Conservation (phyloP, 2,888 invertebrate genomes). For the Hofmannophila pseudospretella region DNA sequence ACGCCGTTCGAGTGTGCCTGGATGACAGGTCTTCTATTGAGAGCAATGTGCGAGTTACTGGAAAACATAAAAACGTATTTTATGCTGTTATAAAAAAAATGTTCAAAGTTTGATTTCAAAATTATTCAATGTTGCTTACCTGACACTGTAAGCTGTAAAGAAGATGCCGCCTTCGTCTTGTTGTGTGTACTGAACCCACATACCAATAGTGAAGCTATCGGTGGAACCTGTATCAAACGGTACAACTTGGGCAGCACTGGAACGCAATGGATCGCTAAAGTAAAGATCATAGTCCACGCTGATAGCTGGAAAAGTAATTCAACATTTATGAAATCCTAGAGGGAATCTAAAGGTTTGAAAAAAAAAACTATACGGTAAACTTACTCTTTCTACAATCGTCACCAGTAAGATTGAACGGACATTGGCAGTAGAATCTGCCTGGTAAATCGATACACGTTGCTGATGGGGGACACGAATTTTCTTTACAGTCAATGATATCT, state of each 20-base stretch:
- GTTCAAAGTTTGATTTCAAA: neutral
- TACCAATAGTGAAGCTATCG: conserved; percentile 90
- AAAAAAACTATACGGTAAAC: conserved; percentile 21
- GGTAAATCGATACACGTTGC: conserved; percentile 95
- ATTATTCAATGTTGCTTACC: conserved; percentile 61
- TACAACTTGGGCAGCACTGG: conserved; percentile 94
- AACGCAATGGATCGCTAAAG: conserved; percentile 93
- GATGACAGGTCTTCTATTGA: conserved; percentile 87
- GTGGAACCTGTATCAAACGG: conserved; percentile 90
- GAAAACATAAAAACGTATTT: conserved; percentile 32
- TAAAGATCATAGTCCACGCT: conserved; percentile 98
- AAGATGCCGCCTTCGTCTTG: conserved; percentile 95
- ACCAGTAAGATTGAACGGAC: conserved; percentile 97
- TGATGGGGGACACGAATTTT: conserved; percentile 95
- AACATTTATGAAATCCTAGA: neutral
- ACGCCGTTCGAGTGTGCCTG: conserved; percentile 97
- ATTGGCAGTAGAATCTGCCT: conserved; percentile 95
- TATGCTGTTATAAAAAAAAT: neutral
- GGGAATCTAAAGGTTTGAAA: neutral
- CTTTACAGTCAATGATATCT: conserved; percentile 94
- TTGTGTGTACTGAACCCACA: conserved; percentile 98
- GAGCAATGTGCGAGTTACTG: conserved; percentile 87
- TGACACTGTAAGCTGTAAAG: conserved; percentile 94
- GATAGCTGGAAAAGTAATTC: conserved; percentile 82
- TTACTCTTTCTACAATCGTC: conserved; percentile 97